Evolutionary conservation across 2,113 vertebrate genomes (phyloP).

Genomic region (Corydoras maculifer): DNA sequence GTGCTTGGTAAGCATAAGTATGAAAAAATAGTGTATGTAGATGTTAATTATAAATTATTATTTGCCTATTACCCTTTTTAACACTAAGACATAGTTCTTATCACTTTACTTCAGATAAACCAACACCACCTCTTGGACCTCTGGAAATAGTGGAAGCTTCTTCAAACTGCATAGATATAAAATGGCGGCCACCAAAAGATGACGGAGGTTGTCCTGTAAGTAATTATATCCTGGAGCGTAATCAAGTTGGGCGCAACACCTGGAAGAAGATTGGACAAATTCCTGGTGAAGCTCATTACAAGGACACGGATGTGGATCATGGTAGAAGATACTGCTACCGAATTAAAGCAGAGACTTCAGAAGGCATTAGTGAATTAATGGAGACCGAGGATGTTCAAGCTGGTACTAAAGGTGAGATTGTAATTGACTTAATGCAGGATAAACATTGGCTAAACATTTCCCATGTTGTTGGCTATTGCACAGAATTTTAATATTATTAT

Average conservation of each 20-base stretch:
- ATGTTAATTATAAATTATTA: no score
- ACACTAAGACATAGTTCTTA: no score
- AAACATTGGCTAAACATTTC: neutral
- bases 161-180: slow-evolving; percentile 61
- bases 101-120: slow-evolving; percentile 60
- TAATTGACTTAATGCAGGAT: neutral
- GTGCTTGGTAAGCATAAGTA: slow-evolving; percentile 54
- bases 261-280: slow-evolving; percentile 79
- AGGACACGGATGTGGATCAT: slow-evolving; percentile 70
- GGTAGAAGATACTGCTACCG: slow-evolving; percentile 80
- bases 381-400: slow-evolving; percentile 79
- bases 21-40: no score
- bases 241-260: slow-evolving; percentile 73
- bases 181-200: slow-evolving; percentile 78
- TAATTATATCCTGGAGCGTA: slow-evolving; percentile 74
- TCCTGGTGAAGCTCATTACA: slow-evolving; percentile 63
- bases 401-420: slow-evolving; percentile 74
- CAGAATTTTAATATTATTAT: no score
- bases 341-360: slow-evolving; percentile 71
- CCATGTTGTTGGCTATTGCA: neutral
- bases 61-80: no score
- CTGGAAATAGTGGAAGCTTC: slow-evolving; percentile 70
- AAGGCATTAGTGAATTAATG: slow-evolving; percentile 73
- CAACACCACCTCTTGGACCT: slow-evolving; percentile 78
- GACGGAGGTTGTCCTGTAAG: slow-evolving; percentile 73